Base-by-base conservation (phyloP, 2,888 invertebrate genomes). In the Cephonodes hylas region DNA sequence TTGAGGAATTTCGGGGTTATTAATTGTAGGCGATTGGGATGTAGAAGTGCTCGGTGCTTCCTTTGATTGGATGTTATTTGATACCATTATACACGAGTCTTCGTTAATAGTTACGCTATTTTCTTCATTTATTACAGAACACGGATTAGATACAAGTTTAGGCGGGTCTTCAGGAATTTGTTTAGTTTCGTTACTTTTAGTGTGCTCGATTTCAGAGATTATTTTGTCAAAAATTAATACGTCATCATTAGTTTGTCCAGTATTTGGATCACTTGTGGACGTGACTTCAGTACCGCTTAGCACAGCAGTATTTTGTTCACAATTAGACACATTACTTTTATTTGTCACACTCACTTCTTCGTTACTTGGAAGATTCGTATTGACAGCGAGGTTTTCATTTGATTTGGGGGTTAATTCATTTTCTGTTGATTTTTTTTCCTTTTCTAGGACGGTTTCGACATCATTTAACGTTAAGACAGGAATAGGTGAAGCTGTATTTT, bases 1-100 rank as follows among this genome's bases (percentile, higher is more conserved):
- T 46, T 76, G 67, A 1, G 72, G 64, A 44, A 73, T 62, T 22
- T 65, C 48, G 31, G 62, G 61, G 45, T 61, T 59, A 4, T 59
- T 27, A 10, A 18, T 18, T 27, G 18, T 59, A 3, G 5, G 3
- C 13, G 3, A 6, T 20, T 20, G 15, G 2, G 46, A 46, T 2
- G 15, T 38, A 23, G 13, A 8, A 34, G 34, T 46, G 6, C 10
- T 22, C 5, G 46, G 23, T 3, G 18, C 8, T 18, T 8, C 15
- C n/a, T 38, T 58, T 22, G 22, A 38, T 6, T n/a, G 57, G 10
- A 6, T 38, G 18, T 23, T n/a, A 23, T 22, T 20, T 4, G 6
- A 18, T 3, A 22, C 5, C 6, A 34, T 23, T 13, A 13, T 7
- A n/a, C n/a, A 8, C 3, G 18, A 22, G 8, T 23, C 23, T 15